Conservation (phyloP, 1,140 invertebrate genomes). For the Meloidogyne hapla region DNA sequence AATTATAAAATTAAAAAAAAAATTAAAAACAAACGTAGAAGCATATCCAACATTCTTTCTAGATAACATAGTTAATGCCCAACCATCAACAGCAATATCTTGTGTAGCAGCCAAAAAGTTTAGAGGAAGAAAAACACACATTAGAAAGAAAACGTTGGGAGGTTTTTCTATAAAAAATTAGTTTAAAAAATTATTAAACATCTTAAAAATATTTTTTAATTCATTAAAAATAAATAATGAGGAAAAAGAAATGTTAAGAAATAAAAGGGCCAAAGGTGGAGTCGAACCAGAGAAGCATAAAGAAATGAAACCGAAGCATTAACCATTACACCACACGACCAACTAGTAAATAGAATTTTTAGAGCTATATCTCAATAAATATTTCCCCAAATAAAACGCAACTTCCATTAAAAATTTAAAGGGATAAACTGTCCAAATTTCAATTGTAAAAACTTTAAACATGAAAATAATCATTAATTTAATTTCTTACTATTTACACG, state of each 20-base stretch:
- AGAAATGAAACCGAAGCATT: too few relatives aligned
- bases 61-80: conserved; percentile 97
- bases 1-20: neutral
- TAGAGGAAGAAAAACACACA: conserved; percentile 81
- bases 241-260: too few relatives aligned
- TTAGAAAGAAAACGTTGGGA: conserved; percentile 81
- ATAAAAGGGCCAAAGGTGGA: too few relatives aligned
- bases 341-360: too few relatives aligned
- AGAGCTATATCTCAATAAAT: too few relatives aligned
- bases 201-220: neutral
- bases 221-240: too few relatives aligned
- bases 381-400: too few relatives aligned
- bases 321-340: too few relatives aligned
- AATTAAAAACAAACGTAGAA: conserved; percentile 72
- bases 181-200: neutral
- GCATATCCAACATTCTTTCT: conserved; percentile 94
- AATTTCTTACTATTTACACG: conserved; percentile 7
- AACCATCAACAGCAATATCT: conserved; percentile 98
- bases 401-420: too few relatives aligned
- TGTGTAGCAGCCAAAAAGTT: conserved; percentile 97
- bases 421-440: too few relatives aligned
- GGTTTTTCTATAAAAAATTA: conserved; percentile 5
- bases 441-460: neutral
- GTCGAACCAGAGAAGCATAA: too few relatives aligned
- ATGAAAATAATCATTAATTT: neutral